Evolutionary conservation across 2,888 invertebrate species (phyloP), one percentile per base, ranked within the genome.

Genomic region (Ernsta delagoae): DNA sequence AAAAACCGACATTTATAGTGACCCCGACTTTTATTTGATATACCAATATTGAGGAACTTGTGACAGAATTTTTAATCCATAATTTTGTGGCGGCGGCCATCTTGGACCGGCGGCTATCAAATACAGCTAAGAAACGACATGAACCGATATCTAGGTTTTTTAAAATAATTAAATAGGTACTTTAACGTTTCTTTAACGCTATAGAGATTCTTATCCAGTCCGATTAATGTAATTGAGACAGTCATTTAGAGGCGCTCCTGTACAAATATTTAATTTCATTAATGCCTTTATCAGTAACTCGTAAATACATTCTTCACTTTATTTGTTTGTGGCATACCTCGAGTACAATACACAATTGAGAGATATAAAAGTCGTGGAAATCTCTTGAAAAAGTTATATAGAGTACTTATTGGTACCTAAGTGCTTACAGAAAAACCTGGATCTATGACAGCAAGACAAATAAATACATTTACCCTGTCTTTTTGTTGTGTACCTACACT

Each of bases 301-400:
- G 31, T 31, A 54, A 54, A 56, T 67, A 61, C 67, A 67, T 67
- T 61, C 60, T 67, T 67, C 16, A 67, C 56, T 45, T 61, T 67
- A 61, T 67, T 67, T 67, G 67, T 61, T 45, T 67, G 61, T 36
- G 36, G 36, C 67, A 67, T 67, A 45, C 67, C 67, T 45, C 61
- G 43, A 43, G 61, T 54, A 67, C 36, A 61, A 61, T 61, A 61
- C 36, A 67, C 61, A 61, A 31, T 50, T 50, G 11, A 41, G 36
- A 67, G 67, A 61, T 67, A 67, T 36, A 16, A 56, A 39, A 60
- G 43, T 41, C 1, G 66, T 67, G 43, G 53, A 41, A 54, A 67
- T 61, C 60, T 60, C 54, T 67, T 61, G 45, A 67, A 54, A 62
- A 53, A 53, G 9, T 50, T 5, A 62, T 41, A 11, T 62, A 39